Evolutionary conservation across 2,797 vertebrate genomes (phyloP), one percentile per base, ranked within the genome.

Genomic region (Hippocampus kuda): DNA sequence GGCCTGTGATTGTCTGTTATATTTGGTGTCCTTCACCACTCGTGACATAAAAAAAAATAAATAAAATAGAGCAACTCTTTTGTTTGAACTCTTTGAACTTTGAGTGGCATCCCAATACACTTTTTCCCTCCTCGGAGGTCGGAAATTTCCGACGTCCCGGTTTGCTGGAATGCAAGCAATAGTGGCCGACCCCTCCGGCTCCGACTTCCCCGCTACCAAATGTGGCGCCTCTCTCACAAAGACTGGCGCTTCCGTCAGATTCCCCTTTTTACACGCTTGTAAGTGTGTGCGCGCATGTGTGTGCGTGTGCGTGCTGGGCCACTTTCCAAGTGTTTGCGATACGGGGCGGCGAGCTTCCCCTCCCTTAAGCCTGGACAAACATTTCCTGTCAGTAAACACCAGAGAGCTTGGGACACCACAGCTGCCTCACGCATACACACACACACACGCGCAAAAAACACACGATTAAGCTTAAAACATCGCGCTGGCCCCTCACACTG

Each of bases 331-430:
- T 86, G 85, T 85, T 81, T 89, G 87, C 81, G 77, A 75, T 81
- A 72, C 51, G 68, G 80, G 81, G 77, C 74, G 68, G 80, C 68
- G 70, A 75, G 71, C 84, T 88, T 90, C 87, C 86, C 59, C 89
- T 91, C 83, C 88, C 82, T 85, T 84, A 84, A 82, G 79, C 83
- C 80, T 83, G 88, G 88, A 90, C 89, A 91, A 90, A 90, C 86
- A 90, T 90, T 90, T 91, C 88, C 89, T 90, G 84, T 81, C 81
- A 83, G 88, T 88, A 88, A 88, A 89, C 88, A 87, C 70, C 73
- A 81, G 74, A 81, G 76, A 84, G 74, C 78, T 79, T 77, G 83
- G 81, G 81, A 85, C 85, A 84, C 80, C 84, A 71, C 79, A 75
- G 80, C 80, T 88, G 89, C 88, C 86, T 84, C 74, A 65, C 49